Conservation (phyloP, 1,140 invertebrate species). For the Sinella curviseta region DNA sequence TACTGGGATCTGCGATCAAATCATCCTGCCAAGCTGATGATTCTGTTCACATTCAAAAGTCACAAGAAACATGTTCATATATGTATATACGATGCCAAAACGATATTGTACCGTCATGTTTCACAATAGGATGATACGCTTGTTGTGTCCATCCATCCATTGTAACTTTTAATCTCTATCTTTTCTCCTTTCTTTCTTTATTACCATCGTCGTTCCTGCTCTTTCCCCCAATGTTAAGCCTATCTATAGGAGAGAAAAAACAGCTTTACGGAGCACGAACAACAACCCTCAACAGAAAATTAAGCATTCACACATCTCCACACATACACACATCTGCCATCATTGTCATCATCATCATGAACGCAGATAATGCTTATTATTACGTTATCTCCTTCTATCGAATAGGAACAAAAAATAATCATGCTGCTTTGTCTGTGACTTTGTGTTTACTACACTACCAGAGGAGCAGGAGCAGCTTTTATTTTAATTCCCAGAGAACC, state of each 20-base stretch:
- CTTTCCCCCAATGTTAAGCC: neutral
- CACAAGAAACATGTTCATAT: neutral
- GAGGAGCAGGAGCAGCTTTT: neutral
- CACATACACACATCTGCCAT: slow-evolving; percentile 13
- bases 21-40: neutral
- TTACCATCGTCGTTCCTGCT: neutral
- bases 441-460: neutral
- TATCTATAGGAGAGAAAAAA: neutral
- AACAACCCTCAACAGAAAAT: neutral
- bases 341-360: slow-evolving; percentile 3
- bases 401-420: neutral
- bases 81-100: neutral
- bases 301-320: neutral
- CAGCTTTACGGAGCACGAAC: neutral
- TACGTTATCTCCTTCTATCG: slow-evolving; percentile 14
- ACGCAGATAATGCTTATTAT: slow-evolving; percentile 9
- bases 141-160: slow-evolving; percentile 3
- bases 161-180: slow-evolving; percentile 15
- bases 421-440: neutral
- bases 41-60: slow-evolving; percentile 7
- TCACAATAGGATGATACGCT: slow-evolving; percentile 16
- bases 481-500: neutral
- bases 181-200: neutral
- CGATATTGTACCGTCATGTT: neutral
- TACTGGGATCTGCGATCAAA: neutral